These are phyloP conservation scores for Patiria miniata DNA, from an alignment of 35 echinoderm and acorn worm species.

Conservation along the genomic window DNA sequence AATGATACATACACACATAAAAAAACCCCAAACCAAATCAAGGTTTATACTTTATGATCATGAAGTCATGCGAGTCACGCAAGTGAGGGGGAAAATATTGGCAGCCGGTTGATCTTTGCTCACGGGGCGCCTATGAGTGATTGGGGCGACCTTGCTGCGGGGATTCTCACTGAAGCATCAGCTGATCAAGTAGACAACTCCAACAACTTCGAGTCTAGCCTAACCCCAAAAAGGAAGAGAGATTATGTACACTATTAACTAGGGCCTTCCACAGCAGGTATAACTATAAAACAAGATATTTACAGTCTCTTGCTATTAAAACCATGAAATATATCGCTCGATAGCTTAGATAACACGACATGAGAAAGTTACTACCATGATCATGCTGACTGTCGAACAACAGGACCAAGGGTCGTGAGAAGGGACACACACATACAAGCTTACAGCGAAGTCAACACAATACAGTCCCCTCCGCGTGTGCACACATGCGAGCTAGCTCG, in stretches of 20 bases:
- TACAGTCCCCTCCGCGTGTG: no score
- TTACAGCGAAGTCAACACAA: background rate
- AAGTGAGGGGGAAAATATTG: background rate
- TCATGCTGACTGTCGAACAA: conserved; percentile 12
- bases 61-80: conserved; percentile 9
- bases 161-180: background rate
- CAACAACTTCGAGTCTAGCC: background rate
- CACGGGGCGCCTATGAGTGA: background rate
- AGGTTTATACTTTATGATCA: background rate
- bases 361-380: conserved; percentile 1
- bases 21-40: background rate
- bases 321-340: background rate
- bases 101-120: background rate
- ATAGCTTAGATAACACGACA: background rate
- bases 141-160: background rate
- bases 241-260: no score
- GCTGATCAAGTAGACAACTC: background rate
- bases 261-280: background rate
- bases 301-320: background rate
- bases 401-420: background rate
- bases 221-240: background rate
- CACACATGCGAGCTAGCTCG: no score
- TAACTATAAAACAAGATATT: conserved; percentile 10
- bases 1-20: background rate
- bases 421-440: background rate